Conservation (phyloP, 2,888 invertebrate genomes). For the Malthinus seriepunctatus region DNA sequence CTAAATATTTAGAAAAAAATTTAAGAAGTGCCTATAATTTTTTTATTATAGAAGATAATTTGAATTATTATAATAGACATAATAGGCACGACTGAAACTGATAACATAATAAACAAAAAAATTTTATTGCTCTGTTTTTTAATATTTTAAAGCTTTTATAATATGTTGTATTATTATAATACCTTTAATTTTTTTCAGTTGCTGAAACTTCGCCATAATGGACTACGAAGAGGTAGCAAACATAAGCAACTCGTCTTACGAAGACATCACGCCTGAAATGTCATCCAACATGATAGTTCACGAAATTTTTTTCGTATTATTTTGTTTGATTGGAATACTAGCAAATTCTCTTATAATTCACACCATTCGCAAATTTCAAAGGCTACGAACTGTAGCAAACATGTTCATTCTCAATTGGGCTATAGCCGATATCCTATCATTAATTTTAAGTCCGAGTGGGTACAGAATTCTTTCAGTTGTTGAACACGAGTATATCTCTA, state of each 20-base stretch:
- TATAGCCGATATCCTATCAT: conserved; percentile 6
- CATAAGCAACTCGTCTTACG: neutral
- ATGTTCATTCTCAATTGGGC: conserved; percentile 14
- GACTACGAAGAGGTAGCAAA: neutral
- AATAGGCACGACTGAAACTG: no score
- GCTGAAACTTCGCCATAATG: neutral
- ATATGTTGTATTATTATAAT: no score
- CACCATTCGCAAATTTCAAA: conserved; percentile 10
- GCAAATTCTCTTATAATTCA: conserved; percentile 3
- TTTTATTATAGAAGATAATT: no score
- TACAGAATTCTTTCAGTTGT: neutral
- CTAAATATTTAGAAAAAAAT: no score
- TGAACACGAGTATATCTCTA: neutral
- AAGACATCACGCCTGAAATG: neutral
- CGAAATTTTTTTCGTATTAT: neutral
- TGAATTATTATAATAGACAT: no score
- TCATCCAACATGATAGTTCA: neutral
- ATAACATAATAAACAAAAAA: no score
- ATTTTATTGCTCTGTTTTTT: no score
- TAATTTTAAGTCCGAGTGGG: conserved; percentile 1
- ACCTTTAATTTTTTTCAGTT: neutral
- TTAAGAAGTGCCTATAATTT: no score
- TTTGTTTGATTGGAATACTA: conserved; percentile 1
- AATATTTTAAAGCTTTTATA: no score
- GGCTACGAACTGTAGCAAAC: neutral